Evolutionary conservation across 2,888 invertebrate genomes (phyloP), one percentile per base, ranked within the genome.

Genomic region (Pasiphila rectangulata): DNA sequence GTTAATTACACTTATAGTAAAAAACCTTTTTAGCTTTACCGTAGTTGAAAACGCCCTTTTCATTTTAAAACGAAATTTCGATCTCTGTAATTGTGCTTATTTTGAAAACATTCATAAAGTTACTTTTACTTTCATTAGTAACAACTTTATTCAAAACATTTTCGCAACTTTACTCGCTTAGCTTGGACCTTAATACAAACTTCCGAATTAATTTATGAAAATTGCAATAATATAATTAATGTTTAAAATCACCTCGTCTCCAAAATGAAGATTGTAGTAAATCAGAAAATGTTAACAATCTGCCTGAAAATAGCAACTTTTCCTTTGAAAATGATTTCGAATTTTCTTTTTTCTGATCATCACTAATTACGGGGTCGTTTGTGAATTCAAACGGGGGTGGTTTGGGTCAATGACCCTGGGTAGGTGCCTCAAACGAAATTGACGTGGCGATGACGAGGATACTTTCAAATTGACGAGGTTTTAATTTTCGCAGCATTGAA

Each of bases 311-410:
- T 51, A 9, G 24, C 15, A 70, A 73, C 63, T 75, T 74, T 62
- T 59, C 51, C 69, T 76, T 67, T 79, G 75, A 71, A 72, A 72
- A 74, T 64, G 67, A 71, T 67, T 71, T 65, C 64, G 65, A 75
- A 63, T 75, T 79, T 64, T 64, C 62, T 62, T 68, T 72, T 56
- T 50, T 46, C 58, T 75, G 75, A 83, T 81, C 76, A 81, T 83
- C 83, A 79, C 82, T 83, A 83, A 85, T 85, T 85, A 83, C 52
- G 59, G 64, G 71, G 64, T 54, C 70, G 73, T 77, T 79, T 74
- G 69, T 73, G 68, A 75, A 67, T 70, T 64, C 61, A 65, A 61
- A 59, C 56, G 63, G 68, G 67, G 63, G 66, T 60, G 60, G 54
- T 51, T 69, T 73, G 71, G 84, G 75, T 84, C 84, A 79, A 67